Evolutionary conservation across 1,140 invertebrate genomes (phyloP), one percentile per base, ranked within the genome.

Genomic region (Rhyacophila brunnea): DNA sequence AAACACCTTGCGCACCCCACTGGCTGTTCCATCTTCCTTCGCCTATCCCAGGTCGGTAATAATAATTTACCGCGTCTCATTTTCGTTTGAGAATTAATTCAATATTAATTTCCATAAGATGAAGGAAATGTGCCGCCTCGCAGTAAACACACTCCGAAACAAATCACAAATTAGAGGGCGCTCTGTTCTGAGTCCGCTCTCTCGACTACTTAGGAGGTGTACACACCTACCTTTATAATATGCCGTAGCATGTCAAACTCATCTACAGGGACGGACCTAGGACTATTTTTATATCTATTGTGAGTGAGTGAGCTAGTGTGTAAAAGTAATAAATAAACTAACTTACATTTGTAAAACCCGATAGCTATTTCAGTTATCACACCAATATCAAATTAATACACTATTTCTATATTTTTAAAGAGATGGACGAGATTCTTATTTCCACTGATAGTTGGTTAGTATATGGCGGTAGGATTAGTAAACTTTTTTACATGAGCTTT

Each of bases 91-190:
- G 23, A 28, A 28, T 28, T 28, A 28, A 28, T 28, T 28, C 23
- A 45, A 45, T 17, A 45, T 45, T 45, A 45, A 45, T 45, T 45
- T 19, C 14, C 43, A 17, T 19, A 20, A 45, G 13, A 17, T 15
- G 13, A 15, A 13, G n/a, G 3, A 54, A 38, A 15, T 15, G 43
- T 19, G 5, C 43, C 43, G 43, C 43, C 14, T 5, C 13, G 13
- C 43, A 10, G 43, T 40, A 35, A 45, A 55, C 11, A 36, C 38
- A 17, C 23, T 51, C 47, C 54, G 60, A 62, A 55, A 53, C 60
- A 52, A 62, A 62, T 62, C 60, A 47, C 19, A 62, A 62, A 62
- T 62, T 62, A 62, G 45, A 58, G 52, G 58, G 43, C 51, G 49
- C 50, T 17, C 43, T n/a, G 40, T 44, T 13, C 6, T 28, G 19